Conservation (phyloP, 2,888 invertebrate species). For the Apamea anceps region DNA sequence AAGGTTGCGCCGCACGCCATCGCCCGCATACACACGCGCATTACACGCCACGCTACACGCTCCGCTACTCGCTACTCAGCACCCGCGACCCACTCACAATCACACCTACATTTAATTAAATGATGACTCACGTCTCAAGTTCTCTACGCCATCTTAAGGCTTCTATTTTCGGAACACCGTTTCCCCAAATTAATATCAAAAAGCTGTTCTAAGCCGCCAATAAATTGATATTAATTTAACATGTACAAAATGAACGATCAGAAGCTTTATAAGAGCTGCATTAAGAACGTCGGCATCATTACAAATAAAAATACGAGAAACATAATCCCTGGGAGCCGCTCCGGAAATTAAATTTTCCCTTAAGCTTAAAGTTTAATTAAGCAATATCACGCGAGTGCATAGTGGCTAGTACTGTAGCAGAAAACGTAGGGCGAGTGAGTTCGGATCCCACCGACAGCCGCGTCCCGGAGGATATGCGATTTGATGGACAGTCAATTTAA, state of each 20-base stretch:
- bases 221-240: conserved; percentile 48
- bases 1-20: conserved; percentile 89
- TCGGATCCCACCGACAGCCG: conserved; percentile 52
- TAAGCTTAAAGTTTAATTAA: conserved; percentile 88
- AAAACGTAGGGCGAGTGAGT: conserved; percentile 55
- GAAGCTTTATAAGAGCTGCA: conserved; percentile 68
- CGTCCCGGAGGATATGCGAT: conserved; percentile 70
- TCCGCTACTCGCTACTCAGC: conserved; percentile 61
- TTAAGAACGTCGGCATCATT: conserved; percentile 65
- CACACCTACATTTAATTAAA: conserved; percentile 39
- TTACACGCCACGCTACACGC: conserved; percentile 69
- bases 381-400: conserved; percentile 83
- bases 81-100: conserved; percentile 51
- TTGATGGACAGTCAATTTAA: conserved; percentile 83
- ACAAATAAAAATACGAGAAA: conserved; percentile 81
- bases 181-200: conserved; percentile 42
- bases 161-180: conserved; percentile 36
- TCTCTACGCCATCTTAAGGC: conserved; percentile 3
- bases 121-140: conserved; percentile 23
- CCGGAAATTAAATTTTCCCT: conserved; percentile 88
- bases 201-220: conserved; percentile 35
- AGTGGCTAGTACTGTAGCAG: conserved; percentile 62
- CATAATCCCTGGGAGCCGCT: conserved; percentile 78
- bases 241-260: conserved; percentile 61
- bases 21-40: conserved; percentile 73